Evolutionary conservation across 1,140 invertebrate genomes (phyloP).

Genomic region (Sinonovacula constricta): DNA sequence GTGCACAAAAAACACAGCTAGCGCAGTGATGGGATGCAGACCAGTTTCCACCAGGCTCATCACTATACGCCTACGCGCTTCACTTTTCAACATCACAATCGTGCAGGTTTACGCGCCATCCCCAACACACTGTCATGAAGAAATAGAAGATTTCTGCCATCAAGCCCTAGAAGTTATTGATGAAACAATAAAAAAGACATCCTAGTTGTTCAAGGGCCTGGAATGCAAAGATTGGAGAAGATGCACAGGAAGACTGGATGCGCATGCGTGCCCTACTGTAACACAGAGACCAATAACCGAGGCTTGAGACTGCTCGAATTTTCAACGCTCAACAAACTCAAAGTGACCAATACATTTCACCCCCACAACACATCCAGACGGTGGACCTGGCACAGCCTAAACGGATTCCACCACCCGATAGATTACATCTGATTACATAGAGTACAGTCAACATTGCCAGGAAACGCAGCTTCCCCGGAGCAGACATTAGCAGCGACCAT

Average conservation of each 20-base stretch:
- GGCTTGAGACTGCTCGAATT: constrained; percentile 51
- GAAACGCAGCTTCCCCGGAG: too few relatives aligned
- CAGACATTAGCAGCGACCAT: too few relatives aligned
- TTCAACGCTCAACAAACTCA: constrained; percentile 14
- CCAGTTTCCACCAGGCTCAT: constrained; percentile 49
- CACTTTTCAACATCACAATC: constrained; percentile 41
- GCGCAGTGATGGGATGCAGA: constrained; percentile 26
- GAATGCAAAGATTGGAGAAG: constrained; percentile 48
- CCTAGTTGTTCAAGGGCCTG: constrained; percentile 50
- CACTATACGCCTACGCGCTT: constrained; percentile 25
- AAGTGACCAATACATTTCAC: constrained; percentile 29
- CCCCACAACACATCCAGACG: too few relatives aligned
- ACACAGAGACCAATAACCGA: constrained; percentile 43
- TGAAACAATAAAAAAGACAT: constrained; percentile 39
- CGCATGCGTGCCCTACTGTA: constrained; percentile 30
- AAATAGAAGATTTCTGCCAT: constrained; percentile 71
- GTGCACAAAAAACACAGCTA: constrained; percentile 27
- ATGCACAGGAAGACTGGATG: constrained; percentile 43
- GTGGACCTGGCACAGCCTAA: too few relatives aligned
- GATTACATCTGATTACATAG: too few relatives aligned
- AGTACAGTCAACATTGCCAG: too few relatives aligned
- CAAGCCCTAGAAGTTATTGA: not conserved
- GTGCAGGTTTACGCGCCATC: constrained; percentile 54
- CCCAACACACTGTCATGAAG: constrained; percentile 46
- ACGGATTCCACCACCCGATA: constrained; percentile 44